phyloP scores from a whole-genome alignment of 2,888 invertebrate genomes.

The Arctia plantaginis region DNA sequence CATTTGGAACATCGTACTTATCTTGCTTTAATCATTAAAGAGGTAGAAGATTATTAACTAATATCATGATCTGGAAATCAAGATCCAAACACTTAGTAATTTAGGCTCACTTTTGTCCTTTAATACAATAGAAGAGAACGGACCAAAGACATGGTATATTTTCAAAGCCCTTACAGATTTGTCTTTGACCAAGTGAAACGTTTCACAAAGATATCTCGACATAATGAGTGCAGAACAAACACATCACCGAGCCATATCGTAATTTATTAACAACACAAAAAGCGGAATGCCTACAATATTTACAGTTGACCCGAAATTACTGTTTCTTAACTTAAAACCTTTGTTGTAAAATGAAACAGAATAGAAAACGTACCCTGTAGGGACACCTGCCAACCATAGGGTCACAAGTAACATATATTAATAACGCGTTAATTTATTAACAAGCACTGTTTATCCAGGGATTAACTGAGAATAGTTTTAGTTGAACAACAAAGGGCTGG shows the following conservation, averaged over 20 bases:
- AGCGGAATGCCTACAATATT: slow-evolving; percentile 79
- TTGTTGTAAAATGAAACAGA: slow-evolving; percentile 77
- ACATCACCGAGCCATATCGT: slow-evolving; percentile 67
- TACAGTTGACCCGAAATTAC: slow-evolving; percentile 78
- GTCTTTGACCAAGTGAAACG: slow-evolving; percentile 48
- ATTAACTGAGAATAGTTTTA: slow-evolving; percentile 86
- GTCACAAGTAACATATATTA: slow-evolving; percentile 84
- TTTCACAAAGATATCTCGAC: slow-evolving; percentile 58
- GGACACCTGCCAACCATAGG: slow-evolving; percentile 82
- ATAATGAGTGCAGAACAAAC: slow-evolving; percentile 70
- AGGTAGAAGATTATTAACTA: background rate
- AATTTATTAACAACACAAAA: slow-evolving; percentile 80
- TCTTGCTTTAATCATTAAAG: background rate
- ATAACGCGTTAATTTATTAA: slow-evolving; percentile 86
- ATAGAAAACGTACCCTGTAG: slow-evolving; percentile 69
- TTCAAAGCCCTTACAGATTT: slow-evolving; percentile 57
- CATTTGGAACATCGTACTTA: background rate
- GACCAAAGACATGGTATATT: slow-evolving; percentile 40
- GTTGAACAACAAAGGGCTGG: slow-evolving; percentile 85
- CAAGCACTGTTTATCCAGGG: slow-evolving; percentile 85
- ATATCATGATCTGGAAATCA: slow-evolving; percentile 3
- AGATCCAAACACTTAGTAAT: background rate
- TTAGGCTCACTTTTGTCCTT: slow-evolving; percentile 21
- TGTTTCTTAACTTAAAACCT: slow-evolving; percentile 78
- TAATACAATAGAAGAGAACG: slow-evolving; percentile 6